Base-by-base conservation (phyloP, 2,797 vertebrate genomes). In the Semaprochilodus insignis region DNA sequence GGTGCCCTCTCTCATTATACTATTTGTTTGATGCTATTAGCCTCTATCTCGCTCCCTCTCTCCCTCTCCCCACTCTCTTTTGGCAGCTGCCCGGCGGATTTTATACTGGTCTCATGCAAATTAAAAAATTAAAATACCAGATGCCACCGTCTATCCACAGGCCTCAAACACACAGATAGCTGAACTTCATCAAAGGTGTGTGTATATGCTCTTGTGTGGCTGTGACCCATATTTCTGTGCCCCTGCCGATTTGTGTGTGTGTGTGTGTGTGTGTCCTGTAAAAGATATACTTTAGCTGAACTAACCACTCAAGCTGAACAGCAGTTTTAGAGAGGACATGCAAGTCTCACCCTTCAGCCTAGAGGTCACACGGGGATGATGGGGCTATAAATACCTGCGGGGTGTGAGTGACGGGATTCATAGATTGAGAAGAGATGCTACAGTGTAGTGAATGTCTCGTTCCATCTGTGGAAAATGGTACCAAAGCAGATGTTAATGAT, bases 101-200 rank as follows among this genome's bases (percentile, higher is more conserved):
- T 72, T 27, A 15, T 51, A 54, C 27, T 27, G n/a, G 48, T 31
- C 23, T 51, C 44, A 52, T 54, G 48, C 70, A 72, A 72, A 72
- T 72, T 52, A 74, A 74, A 74, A 72, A 52, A 72, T 72, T 72
- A 74, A 74, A 74, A 57, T 57, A 74, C 72, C 72, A 55, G 72
- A 55, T 74, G 51, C 72, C 52, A 51, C 67, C 3, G 10, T 70
- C 36, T 44, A 23, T n/a, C 67, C 67, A 74, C 23, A 16, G 44
- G 44, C 67, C 40, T 51, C 3, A 36, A 44, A 71, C 40, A 71
- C 10, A 51, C 23, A 19, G 2, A 21, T 70, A 14, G 19, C 19
- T 70, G 15, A 54, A 27, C 23, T 52, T 54, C 48, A 72, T 54
- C 44, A 51, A 51, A 54, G 23, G 44, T 81, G 54, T 69, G 55